Evolutionary conservation across 2,888 invertebrate species (phyloP), one percentile per base, ranked within the genome.

Genomic region (Drosophila antonietae): DNA sequence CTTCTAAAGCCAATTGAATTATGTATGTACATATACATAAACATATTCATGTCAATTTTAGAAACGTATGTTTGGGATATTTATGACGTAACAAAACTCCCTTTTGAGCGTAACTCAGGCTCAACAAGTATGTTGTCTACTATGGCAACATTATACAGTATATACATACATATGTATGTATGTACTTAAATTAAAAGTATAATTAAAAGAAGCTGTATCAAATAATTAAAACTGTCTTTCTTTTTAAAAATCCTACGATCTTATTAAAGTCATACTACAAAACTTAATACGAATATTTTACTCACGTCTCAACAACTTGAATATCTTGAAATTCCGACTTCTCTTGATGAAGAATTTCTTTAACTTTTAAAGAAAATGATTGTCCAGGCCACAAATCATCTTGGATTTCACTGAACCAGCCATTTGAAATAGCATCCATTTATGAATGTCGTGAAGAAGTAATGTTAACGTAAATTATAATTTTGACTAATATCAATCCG

Each of bases 341-440:
- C 90, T 96, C 97, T 2, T 95, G 93, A 90, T 97, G 95, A 0
- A 98, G 93, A 2, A 98, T 93, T 82, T 96, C 93, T 53, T 96
- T 95, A 0, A 98, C 95, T 94, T 97, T 95, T 72, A 99, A 93
- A 0, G 98, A 98, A 90, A 98, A 95, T 20, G 96, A 95, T 83
- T 98, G 96, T 0, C 98, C 98, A 0, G 97, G 97, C 98, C 98
- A 98, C 87, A 98, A 93, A 47, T 96, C 96, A 68, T 96, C 95
- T 90, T 96, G 97, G 20, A 96, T 94, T 94, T 99, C 99, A 79
- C 96, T 97, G 92, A 98, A 99, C 99, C 99, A 99, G 75, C 97
- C 97, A 88, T 95, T 94, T 83, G 95, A 95, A 66, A 98, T 90
- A 53, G 93, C 92, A 92, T 97, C 94, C 97, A 97, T 68, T 52